Evolutionary conservation across 2,888 invertebrate species (phyloP), one percentile per base, ranked within the genome.

Genomic region (Drosophila affinis): DNA sequence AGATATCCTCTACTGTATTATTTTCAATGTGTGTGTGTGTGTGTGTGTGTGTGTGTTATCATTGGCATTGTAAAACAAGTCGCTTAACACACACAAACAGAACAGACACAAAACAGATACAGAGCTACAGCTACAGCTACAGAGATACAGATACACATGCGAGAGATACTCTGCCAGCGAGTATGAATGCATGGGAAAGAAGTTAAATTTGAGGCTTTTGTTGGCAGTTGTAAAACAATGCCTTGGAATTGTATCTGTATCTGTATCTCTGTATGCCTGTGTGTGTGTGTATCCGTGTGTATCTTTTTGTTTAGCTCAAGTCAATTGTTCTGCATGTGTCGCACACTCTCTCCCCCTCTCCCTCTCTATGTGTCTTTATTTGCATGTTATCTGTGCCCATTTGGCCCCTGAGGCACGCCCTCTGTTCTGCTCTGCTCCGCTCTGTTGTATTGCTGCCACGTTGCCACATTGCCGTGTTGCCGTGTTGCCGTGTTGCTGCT

Each of bases 31-130:
- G 48, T 53, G 57, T 21, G 27, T 24, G 54, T 27, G 51, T 32
- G 47, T 57, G 34, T 53, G 60, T 62, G 47, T 59, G 21, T 62
- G 49, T 67, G 71, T 64, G 75, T 86, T 88, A 87, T 83, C 88
- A 83, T 88, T 88, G 81, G 65, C 84, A 75, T 72, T 88, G 83
- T 88, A 81, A 84, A 87, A 88, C 88, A 83, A 87, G 88, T 75
- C 79, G 79, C 88, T 88, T 82, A 85, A 85, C 73, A 76, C 73
- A 76, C 65, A 76, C 64, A 75, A 18, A 61, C 57, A 45, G 14
- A n/a, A 67, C 39, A n/a, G 55, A 47, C 21, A 34, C 39, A 27
- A 21, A 14, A 9, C 51, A 52, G 10, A 17, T 10, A 9, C 51
- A 52, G 21, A 21, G 21, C 3, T 3, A 52, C 29, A n/a, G 21